Conservation (phyloP, 1,140 invertebrate genomes). For the Sycophila sp. region DNA sequence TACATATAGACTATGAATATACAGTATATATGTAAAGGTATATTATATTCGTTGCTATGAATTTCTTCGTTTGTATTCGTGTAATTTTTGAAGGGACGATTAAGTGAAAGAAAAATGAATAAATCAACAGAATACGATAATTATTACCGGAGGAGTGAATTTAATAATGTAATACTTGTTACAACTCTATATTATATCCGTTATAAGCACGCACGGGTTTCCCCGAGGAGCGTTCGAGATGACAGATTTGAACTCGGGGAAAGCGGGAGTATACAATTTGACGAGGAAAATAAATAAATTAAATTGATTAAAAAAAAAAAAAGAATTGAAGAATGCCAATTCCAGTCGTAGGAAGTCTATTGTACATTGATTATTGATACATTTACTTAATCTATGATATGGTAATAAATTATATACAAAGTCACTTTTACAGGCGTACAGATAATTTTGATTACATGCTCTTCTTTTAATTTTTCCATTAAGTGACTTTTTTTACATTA, state of each 20-base stretch:
- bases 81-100: conserved; percentile 47
- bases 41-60: conserved; percentile 37
- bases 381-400: conserved; percentile 59
- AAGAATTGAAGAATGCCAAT: too few relatives aligned
- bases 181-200: conserved; percentile 48
- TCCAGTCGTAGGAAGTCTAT: conserved; percentile 63
- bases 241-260: conserved; percentile 39
- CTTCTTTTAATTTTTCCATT: conserved; percentile 5
- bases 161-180: conserved; percentile 50
- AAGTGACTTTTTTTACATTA: neutral
- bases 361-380: conserved; percentile 68
- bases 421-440: conserved; percentile 49
- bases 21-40: conserved; percentile 33
- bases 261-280: conserved; percentile 25
- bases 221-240: conserved; percentile 45
- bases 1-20: conserved; percentile 36
- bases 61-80: conserved; percentile 47
- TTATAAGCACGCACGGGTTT: conserved; percentile 44
- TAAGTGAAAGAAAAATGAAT: conserved; percentile 27
- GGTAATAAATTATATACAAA: conserved; percentile 68
- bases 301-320: too few relatives aligned
- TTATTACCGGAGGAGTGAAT: conserved; percentile 41
- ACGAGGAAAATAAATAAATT: conserved; percentile 39
- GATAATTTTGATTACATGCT: conserved; percentile 44
- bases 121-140: conserved; percentile 38